phyloP scores from a whole-genome alignment of 64 coral and sea anemone species.

The Stichodactyla helianthus region DNA sequence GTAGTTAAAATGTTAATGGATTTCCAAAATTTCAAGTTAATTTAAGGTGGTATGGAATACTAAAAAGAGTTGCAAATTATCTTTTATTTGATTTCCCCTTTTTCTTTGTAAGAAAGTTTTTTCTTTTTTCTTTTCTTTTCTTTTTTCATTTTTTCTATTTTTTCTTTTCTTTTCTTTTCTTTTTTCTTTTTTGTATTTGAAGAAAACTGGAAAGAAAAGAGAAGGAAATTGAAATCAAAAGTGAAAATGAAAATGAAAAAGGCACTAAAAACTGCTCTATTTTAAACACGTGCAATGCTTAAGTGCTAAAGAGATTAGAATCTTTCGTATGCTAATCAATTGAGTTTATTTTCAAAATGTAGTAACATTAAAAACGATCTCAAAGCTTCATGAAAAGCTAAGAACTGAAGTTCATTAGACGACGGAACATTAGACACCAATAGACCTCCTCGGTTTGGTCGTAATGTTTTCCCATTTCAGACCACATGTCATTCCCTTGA shows the following conservation, averaged over 20 bases:
- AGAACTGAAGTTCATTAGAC: no score
- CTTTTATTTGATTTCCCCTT: background rate
- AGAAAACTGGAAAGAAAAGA: background rate
- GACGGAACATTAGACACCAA: no score
- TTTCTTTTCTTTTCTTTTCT: background rate
- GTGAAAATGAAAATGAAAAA: background rate
- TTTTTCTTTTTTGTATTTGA: background rate
- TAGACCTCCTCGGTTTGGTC: no score
- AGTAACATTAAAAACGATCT: no score
- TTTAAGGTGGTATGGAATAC: background rate
- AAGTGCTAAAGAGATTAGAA: no score
- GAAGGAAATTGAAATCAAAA: background rate
- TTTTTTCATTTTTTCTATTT: background rate
- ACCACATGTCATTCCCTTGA: no score
- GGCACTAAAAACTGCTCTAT: background rate
- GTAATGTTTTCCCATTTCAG: no score
- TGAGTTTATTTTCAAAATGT: no score
- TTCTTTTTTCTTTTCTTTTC: background rate
- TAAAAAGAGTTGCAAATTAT: background rate
- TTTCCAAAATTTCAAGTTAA: background rate
- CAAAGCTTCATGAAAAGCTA: no score
- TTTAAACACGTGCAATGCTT: no score
- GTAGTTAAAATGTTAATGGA: background rate
- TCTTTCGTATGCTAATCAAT: no score
- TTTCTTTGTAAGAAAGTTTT: background rate